Base-by-base conservation (phyloP, 1,140 invertebrate genomes). In the Procambarus virginalis region DNA sequence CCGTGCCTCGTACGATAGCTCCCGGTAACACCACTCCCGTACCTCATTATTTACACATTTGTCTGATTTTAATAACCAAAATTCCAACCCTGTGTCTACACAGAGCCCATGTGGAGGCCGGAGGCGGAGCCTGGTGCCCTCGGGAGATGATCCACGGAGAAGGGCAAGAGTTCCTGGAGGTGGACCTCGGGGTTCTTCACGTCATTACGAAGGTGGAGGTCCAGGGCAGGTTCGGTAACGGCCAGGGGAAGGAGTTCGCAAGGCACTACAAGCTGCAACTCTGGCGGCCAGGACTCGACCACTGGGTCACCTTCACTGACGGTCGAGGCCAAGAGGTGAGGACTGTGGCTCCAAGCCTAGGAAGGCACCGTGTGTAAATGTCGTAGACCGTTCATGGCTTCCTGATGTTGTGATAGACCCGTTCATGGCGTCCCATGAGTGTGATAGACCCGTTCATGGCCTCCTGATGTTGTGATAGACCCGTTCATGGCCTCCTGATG, bases 191-290 rank as follows among this genome's bases (percentile, higher is more conserved):
- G 12, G 58, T 9, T 5, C 80, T 68, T n/a, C 80, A 82, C 80
- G 80, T 82, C 34, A 17, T 82, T 12, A 82, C 80, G 2, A 82
- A 82, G 80, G 80, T 68, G 60, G 80, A 82, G 60, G 80, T 82
- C 22, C 80, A 82, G 80, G 80, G 80, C 22, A 60, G 80, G 9
- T 82, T 82, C 80, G 80, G 80, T 12, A 82, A 82, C 34, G 80
- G 80, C 12, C 80, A 68, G 80, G 80, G 80, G 5, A 45, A n/a
- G 58, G 80, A 82, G 80, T 82, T 82, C 45, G 80, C 80, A 1
- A 34, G 80, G 4, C 80, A 82, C 5, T 82, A 82, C 58, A 82
- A 68, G 3, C 80, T 82, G 6, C 80, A 68, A 34, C 17, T 82
- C 1, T 82, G 80, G 80, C 80, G 80, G 4, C 80, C 80, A 12